Conservation (phyloP, 2,113 vertebrate genomes). For the Chascanopsetta lugubris region DNA sequence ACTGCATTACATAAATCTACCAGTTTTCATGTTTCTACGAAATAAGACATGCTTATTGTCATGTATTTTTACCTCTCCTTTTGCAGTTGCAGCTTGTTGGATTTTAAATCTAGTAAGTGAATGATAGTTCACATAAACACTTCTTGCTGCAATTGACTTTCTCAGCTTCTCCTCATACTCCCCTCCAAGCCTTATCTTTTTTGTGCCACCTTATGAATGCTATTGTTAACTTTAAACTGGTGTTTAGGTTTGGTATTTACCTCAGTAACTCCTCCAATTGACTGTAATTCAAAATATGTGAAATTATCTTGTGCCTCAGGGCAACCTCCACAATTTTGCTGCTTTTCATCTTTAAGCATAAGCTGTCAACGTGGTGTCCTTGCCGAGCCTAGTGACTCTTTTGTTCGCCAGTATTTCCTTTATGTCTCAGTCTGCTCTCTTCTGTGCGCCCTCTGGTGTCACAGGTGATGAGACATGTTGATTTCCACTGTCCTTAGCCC, state of each 20-base stretch:
- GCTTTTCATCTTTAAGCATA: slow-evolving; percentile 41
- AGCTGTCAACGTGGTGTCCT: slow-evolving; percentile 42
- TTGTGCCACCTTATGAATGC: slow-evolving; percentile 1
- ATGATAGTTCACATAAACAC: not conserved
- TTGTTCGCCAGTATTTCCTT: slow-evolving; percentile 7
- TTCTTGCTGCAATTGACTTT: not conserved
- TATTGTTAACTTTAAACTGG: not conserved
- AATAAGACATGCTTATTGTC: not conserved
- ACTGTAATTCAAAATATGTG: slow-evolving; percentile 15
- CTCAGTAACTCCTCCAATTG: not conserved
- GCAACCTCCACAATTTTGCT: slow-evolving; percentile 12
- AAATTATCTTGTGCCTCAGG: slow-evolving; percentile 35
- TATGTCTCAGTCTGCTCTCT: not conserved
- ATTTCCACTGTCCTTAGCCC: not conserved
- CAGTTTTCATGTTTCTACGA: not conserved
- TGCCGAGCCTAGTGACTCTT: slow-evolving; percentile 4
- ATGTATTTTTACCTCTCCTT: not conserved
- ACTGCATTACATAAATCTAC: not conserved
- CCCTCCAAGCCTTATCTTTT: not conserved
- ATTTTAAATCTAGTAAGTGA: not conserved
- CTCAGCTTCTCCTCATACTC: not conserved
- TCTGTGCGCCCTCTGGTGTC: not conserved
- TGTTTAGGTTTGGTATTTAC: not conserved
- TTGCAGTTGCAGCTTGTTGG: not conserved
- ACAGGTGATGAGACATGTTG: slow-evolving; percentile 22